Percentiles rank a stretch among this genome's conserved stretches.
Evolutionary conservation across 2,113 vertebrate species (phyloP).

Genomic region (Pseudonaja textilis): DNA sequence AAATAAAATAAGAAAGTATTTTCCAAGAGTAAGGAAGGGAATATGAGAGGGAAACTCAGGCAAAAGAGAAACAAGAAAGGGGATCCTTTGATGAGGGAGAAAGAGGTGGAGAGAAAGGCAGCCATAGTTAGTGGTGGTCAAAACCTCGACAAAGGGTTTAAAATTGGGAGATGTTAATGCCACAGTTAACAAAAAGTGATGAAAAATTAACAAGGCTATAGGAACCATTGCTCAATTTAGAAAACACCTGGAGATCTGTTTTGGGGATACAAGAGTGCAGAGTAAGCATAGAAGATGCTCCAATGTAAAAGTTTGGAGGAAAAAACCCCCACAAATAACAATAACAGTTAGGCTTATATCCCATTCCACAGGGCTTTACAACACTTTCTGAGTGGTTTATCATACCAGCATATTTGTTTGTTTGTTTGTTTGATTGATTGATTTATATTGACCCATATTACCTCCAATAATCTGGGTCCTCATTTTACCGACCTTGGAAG

Average conservation of each 20-base stretch:
- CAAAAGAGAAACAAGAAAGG: neutral
- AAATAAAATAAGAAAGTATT: neutral
- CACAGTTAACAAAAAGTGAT: neutral
- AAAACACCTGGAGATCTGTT: neutral
- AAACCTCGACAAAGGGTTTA: neutral
- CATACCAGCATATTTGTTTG: neutral
- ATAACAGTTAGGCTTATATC: neutral
- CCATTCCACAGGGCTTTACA: neutral
- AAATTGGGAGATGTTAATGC: neutral
- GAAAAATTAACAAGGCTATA: neutral
- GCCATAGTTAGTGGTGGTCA: neutral
- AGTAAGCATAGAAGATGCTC: neutral
- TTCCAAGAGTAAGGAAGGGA: neutral
- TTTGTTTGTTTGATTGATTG: too few relatives aligned
- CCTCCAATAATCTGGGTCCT: neutral
- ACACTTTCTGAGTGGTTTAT: neutral
- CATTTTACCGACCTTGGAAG: neutral
- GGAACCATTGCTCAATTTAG: neutral
- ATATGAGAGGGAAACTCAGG: neutral
- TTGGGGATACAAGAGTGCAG: neutral
- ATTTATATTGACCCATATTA: too few relatives aligned
- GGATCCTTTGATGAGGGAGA: neutral
- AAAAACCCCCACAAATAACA: neutral
- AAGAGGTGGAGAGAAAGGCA: neutral
- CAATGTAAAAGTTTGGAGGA: neutral